Conservation (phyloP, 2,797 vertebrate species). For the Ctenosaura bakeri region DNA sequence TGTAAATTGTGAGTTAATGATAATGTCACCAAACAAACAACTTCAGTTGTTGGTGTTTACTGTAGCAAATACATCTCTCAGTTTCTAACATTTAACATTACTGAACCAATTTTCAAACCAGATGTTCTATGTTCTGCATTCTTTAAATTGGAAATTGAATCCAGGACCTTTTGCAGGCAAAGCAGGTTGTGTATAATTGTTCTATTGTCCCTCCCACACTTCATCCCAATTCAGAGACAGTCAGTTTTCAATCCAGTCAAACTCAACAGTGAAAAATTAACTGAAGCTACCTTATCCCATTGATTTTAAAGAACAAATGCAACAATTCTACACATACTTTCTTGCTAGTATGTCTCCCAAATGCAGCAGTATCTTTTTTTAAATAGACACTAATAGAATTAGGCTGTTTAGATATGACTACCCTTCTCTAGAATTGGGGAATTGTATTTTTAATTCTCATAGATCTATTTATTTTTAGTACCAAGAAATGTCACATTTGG, state of each 20-base stretch:
- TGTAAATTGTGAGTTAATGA: no score
- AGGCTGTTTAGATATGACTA: background rate
- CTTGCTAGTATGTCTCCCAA: background rate
- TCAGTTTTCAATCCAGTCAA: background rate
- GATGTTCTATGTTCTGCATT: background rate
- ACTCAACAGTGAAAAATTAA: background rate
- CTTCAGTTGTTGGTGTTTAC: no score
- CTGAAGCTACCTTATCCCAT: background rate
- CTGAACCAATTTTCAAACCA: no score
- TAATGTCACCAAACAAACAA: no score
- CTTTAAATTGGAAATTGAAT: background rate
- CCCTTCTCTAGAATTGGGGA: background rate
- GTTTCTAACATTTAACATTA: no score
- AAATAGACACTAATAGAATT: no score
- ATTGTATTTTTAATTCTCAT: background rate
- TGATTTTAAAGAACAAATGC: background rate
- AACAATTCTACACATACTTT: background rate
- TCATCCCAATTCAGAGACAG: background rate
- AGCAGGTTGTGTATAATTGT: background rate
- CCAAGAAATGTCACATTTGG: background rate
- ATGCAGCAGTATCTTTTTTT: background rate
- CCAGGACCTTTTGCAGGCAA: background rate
- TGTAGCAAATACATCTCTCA: no score
- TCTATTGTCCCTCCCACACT: background rate
- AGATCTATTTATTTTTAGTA: background rate